These are phyloP conservation scores for Macroramphosus scolopax DNA, from an alignment of 2,797 vertebrate genomes.

Conservation along the genomic window DNA sequence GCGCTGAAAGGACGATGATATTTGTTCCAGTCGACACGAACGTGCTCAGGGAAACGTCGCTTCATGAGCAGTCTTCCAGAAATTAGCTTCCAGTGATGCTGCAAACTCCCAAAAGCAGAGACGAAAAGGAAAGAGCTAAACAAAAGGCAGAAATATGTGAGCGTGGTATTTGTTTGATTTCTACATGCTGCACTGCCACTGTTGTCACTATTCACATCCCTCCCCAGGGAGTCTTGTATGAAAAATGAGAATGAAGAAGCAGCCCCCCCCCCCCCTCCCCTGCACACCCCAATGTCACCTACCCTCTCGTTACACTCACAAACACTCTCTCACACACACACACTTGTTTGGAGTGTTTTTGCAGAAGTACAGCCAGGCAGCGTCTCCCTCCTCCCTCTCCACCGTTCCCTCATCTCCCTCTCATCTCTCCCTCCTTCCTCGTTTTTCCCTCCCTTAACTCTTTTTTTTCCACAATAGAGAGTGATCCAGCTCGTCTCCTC, in stretches of 20 bases:
- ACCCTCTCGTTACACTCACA: slow-evolving; percentile 42
- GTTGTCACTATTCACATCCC: slow-evolving; percentile 66
- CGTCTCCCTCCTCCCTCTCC: background rate
- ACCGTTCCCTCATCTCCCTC: no score
- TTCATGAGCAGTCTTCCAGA: slow-evolving; percentile 4
- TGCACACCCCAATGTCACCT: slow-evolving; percentile 44
- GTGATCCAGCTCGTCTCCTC: slow-evolving; percentile 65
- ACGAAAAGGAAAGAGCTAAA: slow-evolving; percentile 29
- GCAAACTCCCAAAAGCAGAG: slow-evolving; percentile 8
- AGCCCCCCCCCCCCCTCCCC: no score
- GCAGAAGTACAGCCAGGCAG: slow-evolving; percentile 47
- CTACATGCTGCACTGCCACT: slow-evolving; percentile 50
- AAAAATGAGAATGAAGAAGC: slow-evolving; percentile 60
- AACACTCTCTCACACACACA: slow-evolving; percentile 39
- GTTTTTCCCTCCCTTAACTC: slow-evolving; percentile 24
- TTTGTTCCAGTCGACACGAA: no score
- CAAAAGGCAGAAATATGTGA: slow-evolving; percentile 39
- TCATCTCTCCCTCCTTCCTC: no score
- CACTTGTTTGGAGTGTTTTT: slow-evolving; percentile 55
- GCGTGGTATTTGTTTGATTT: slow-evolving; percentile 62
- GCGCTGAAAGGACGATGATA: no score
- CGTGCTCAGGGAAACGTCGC: no score
- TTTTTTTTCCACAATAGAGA: slow-evolving; percentile 52
- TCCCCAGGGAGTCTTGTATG: slow-evolving; percentile 62
- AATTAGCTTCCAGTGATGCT: slow-evolving; percentile 10